Percentiles rank a stretch among this genome's conserved stretches.
These are phyloP conservation scores for Gavialis gangeticus DNA, from an alignment of 2,113 vertebrate species.

Conservation along the genomic window DNA sequence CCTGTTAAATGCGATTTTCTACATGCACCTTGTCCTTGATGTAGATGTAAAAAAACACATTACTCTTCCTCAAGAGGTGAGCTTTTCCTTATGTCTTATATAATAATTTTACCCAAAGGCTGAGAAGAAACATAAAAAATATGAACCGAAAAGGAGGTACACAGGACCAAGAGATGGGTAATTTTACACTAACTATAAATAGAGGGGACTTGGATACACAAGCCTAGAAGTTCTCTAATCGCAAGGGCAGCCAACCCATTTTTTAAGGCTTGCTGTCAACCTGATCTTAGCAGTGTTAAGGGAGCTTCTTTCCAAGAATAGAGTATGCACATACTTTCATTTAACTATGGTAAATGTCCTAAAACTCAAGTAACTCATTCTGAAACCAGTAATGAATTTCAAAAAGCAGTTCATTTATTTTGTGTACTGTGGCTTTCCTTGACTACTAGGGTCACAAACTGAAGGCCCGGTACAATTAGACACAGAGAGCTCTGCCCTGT, in stretches of 20 bases:
- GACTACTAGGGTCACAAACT: accelerated
- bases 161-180: constrained; percentile 15
- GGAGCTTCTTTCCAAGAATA: constrained; percentile 43
- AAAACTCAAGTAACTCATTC: constrained; percentile 32
- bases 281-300: constrained; percentile 48
- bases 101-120: not conserved
- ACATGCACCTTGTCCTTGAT: not conserved
- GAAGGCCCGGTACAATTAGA: constrained; percentile 9
- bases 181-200: constrained; percentile 51
- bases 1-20: not conserved
- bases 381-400: constrained; percentile 51
- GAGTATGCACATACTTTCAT: constrained; percentile 41
- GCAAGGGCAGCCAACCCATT: constrained; percentile 42
- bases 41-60: not conserved
- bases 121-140: constrained; percentile 23
- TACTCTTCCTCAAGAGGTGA: not conserved
- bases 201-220: constrained; percentile 46
- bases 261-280: constrained; percentile 59
- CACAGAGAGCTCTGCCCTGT: not conserved
- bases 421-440: constrained; percentile 21
- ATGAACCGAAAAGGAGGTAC: not conserved
- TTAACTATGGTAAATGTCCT: constrained; percentile 57
- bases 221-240: constrained; percentile 42
- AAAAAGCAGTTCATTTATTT: constrained; percentile 63
- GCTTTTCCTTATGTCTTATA: not conserved